Evolutionary conservation across 2,888 invertebrate species (phyloP), one percentile per base, ranked within the genome.

Genomic region (Oscheius sp.): DNA sequence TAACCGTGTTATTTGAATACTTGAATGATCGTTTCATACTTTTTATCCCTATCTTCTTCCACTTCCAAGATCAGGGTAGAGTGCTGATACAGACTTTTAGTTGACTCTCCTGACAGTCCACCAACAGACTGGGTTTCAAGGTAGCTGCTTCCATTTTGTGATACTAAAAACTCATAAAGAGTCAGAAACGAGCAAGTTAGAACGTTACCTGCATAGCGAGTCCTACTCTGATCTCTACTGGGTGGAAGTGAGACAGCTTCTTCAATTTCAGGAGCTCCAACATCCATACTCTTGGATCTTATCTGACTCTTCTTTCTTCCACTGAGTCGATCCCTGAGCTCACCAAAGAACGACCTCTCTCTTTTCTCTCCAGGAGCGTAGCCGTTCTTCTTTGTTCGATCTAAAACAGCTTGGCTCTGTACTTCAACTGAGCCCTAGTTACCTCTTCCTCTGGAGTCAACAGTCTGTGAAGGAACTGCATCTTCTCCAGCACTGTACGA

Each of bases 231-330:
- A 76, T 88, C 88, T 58, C 88, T 74, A 42, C 86, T 86, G 13
- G 88, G 85, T 11, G 88, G 88, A n/a, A 84, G 70, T 10, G 86
- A 86, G 21, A 85, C 82, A 33, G 88, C 88, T 66, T 86, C 88
- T 72, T 88, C 87, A 10, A 86, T 65, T 55, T 79, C 75, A 3
- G 81, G 81, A 70, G 80, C 78, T 7, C 78, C 77, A 29, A 80
- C 70, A 73, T 87, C 87, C 7, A 85, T 73, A 55, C 86, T 86
- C 53, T 85, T 86, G 13, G 87, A 83, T 50, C 87, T 76, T 48
- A 83, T 78, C 55, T 81, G 79, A 74, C 72, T 62, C 77, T 77
- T 75, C 50, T 77, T 65, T 51, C 84, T 74, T 48, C 87, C 85
- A 76, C 85, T 84, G 32, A 89, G 75, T 63, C 87, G 78, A 33